Evolutionary conservation across 2,113 vertebrate species (phyloP).

Genomic region (Caranx ignobilis): DNA sequence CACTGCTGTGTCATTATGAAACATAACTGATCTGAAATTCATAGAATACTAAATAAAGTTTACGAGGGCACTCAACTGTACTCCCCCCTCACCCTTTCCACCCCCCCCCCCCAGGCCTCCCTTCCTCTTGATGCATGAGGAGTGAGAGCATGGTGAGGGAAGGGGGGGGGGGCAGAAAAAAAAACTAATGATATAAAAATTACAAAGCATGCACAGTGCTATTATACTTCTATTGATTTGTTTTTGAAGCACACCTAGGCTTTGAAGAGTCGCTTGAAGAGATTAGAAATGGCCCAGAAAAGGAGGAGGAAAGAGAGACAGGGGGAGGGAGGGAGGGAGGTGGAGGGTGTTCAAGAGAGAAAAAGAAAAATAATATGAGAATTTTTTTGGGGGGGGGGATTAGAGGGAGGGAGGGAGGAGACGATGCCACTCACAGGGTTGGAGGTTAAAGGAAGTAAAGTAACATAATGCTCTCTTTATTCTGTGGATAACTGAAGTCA

Average conservation of each 20-base stretch:
- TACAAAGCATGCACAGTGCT: conserved; percentile 95
- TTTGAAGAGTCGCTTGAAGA: conserved; percentile 83
- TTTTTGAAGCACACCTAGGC: conserved; percentile 97
- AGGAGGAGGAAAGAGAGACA: conserved; percentile 46
- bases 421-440: conserved; percentile 24
- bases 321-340: neutral
- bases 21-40: conserved; percentile 99
- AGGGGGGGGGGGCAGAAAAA: conserved; percentile 85
- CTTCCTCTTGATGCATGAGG: conserved; percentile 89
- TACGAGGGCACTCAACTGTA: conserved; percentile 92
- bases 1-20: conserved; percentile 95
- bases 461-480: conserved; percentile 3
- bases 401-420: conserved; percentile 22
- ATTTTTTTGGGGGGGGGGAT: conserved; percentile 17
- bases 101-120: neutral
- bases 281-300: conserved; percentile 79
- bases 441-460: conserved; percentile 13
- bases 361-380: conserved; percentile 36
- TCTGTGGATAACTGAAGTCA: neutral
- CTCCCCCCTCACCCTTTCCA: neutral
- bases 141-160: conserved; percentile 70
- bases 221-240: conserved; percentile 99
- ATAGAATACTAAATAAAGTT: conserved; percentile 99
- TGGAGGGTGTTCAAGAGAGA: conserved; percentile 21
- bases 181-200: conserved; percentile 99